These are phyloP conservation scores for Drosophila kurseongensis DNA, from an alignment of 1,140 invertebrate species.

Conservation along the genomic window DNA sequence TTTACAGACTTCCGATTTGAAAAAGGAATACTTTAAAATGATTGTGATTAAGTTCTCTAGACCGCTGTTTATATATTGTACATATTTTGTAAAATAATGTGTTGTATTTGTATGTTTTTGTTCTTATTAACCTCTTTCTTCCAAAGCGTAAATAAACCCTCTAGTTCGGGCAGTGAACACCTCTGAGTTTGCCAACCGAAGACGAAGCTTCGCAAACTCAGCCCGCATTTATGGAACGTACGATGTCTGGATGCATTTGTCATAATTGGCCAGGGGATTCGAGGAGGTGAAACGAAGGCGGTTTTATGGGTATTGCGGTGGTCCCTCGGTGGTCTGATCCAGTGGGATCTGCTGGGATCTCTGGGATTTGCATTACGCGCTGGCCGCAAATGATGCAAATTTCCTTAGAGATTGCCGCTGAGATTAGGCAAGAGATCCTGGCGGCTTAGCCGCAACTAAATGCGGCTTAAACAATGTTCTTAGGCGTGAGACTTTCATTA, in stretches of 20 bases:
- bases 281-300: slow-evolving; percentile 2
- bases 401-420: slow-evolving; percentile 69
- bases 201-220: not conserved
- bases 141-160: not conserved
- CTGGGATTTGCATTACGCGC: slow-evolving; percentile 60
- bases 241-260: slow-evolving; percentile 19
- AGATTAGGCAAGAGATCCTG: slow-evolving; percentile 52
- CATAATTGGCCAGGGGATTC: slow-evolving; percentile 29
- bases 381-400: slow-evolving; percentile 77
- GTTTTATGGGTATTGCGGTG: slow-evolving; percentile 29
- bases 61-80: too few relatives aligned
- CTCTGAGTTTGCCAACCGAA: too few relatives aligned
- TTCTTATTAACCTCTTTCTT: too few relatives aligned
- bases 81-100: too few relatives aligned
- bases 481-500: slow-evolving; percentile 78
- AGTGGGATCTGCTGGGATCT: slow-evolving; percentile 20
- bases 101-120: too few relatives aligned
- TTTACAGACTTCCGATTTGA: too few relatives aligned
- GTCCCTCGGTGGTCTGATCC: slow-evolving; percentile 34
- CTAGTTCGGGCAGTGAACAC: not conserved
- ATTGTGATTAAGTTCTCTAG: too few relatives aligned
- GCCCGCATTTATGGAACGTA: slow-evolving; percentile 9
- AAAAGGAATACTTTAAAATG: too few relatives aligned
- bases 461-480: slow-evolving; percentile 73
- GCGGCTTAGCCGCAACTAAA: slow-evolving; percentile 71